A percentile compares a stretch with the other conserved stretches of the same genome.
These are phyloP conservation scores for Petrophora chlorosata DNA, from an alignment of 2,888 invertebrate species.

Conservation along the genomic window DNA sequence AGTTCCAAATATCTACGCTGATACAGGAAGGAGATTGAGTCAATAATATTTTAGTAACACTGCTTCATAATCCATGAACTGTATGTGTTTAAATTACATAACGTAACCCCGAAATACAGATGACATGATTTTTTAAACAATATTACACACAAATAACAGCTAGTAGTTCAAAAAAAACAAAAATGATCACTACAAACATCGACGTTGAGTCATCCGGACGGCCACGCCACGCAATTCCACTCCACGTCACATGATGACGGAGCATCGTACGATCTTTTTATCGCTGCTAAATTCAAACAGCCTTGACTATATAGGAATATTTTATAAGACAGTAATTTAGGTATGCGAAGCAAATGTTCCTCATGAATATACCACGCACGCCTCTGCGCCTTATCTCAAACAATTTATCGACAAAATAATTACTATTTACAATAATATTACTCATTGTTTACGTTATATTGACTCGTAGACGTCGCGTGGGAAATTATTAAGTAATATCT, in stretches of 20 bases:
- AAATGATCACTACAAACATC: conserved; percentile 45
- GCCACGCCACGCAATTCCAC: conserved; percentile 47
- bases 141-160: conserved; percentile 16
- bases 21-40: too few species aligned
- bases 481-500: conserved; percentile 6
- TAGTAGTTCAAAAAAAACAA: conserved; percentile 16
- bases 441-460: conserved; percentile 36
- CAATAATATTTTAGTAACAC: background rate
- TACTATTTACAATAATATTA: conserved; percentile 22
- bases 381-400: conserved; percentile 38
- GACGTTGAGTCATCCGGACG: conserved; percentile 33
- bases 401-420: conserved; percentile 25
- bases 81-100: background rate
- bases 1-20: too few species aligned
- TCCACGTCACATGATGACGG: conserved; percentile 67
- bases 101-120: conserved; percentile 10
- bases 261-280: conserved; percentile 70
- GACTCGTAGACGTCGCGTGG: conserved; percentile 20
- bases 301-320: too few species aligned
- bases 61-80: background rate
- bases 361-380: conserved; percentile 46
- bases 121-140: conserved; percentile 17
- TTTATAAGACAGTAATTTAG: conserved; percentile 1
- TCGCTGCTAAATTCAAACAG: conserved; percentile 38
- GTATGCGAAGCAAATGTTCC: conserved; percentile 13